phyloP scores from a whole-genome alignment of 2,113 vertebrate genomes.

The Steatornis caripensis region DNA sequence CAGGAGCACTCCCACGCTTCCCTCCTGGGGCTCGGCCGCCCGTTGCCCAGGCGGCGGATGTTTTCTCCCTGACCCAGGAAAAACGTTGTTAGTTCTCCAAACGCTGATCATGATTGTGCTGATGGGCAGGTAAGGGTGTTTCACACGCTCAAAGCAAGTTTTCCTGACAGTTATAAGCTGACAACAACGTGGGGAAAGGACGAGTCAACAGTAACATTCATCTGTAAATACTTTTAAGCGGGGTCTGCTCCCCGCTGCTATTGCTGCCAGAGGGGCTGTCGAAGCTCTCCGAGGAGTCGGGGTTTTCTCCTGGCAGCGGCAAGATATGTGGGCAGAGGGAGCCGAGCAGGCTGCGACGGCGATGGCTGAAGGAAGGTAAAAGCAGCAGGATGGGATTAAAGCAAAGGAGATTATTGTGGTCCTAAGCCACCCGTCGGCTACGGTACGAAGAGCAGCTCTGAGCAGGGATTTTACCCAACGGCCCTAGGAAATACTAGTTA shows the following conservation, averaged over 20 bases:
- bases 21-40: neutral
- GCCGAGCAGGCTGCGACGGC: neutral
- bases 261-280: neutral
- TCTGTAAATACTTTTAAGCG: neutral
- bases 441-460: neutral
- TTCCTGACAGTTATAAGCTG: neutral
- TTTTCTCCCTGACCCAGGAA: neutral
- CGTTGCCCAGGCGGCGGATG: neutral
- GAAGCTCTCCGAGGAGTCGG: neutral
- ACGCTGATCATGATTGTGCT: neutral
- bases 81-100: neutral
- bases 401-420: neutral
- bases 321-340: neutral
- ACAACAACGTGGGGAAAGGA: neutral
- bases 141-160: neutral
- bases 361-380: neutral
- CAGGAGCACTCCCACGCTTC: neutral
- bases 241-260: neutral
- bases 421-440: neutral
- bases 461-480: neutral
- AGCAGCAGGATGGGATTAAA: neutral
- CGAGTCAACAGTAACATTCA: neutral
- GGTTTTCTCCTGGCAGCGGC: neutral
- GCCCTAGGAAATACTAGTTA: neutral
- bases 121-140: neutral